A percentile compares a stretch with the other conserved stretches of the same genome.
Conservation (phyloP, 2,113 vertebrate genomes). For the Microtus richardsoni region DNA sequence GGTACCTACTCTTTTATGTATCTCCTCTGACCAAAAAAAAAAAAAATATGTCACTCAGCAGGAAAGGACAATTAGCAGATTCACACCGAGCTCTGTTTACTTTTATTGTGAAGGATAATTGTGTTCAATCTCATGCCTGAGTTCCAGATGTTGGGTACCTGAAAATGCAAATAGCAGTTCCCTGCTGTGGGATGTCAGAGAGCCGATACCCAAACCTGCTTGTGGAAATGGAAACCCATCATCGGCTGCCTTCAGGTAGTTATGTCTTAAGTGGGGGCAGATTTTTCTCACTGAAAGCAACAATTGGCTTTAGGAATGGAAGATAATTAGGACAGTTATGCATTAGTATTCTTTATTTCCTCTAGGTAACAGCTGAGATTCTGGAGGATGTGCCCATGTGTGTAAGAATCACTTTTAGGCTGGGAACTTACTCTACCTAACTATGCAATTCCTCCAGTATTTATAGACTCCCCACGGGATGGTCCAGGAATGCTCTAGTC, state of each 20-base stretch:
- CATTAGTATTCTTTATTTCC: constrained; percentile 54
- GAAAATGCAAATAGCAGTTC: constrained; percentile 70
- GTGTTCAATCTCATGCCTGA: constrained; percentile 72
- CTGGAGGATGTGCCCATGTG: neutral
- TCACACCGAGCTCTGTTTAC: constrained; percentile 70
- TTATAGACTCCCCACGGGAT: neutral
- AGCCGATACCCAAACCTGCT: constrained; percentile 65
- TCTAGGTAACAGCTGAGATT: constrained; percentile 32
- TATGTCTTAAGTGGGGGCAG: constrained; percentile 42
- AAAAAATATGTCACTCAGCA: constrained; percentile 72
- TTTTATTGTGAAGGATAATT: constrained; percentile 77
- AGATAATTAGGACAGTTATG: constrained; percentile 54
- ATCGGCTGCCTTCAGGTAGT: constrained; percentile 58
- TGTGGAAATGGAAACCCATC: constrained; percentile 69
- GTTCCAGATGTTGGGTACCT: constrained; percentile 77
- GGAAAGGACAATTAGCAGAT: constrained; percentile 74
- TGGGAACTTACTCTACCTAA: neutral
- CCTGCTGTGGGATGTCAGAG: constrained; percentile 67
- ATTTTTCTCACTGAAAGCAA: constrained; percentile 67
- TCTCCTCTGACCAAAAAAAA: constrained; percentile 71
- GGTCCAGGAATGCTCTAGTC: neutral
- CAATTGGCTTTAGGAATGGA: constrained; percentile 43
- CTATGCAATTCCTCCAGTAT: neutral
- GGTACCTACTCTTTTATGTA: constrained; percentile 59
- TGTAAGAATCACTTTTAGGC: constrained; percentile 15